These are phyloP conservation scores for Oreochromis aureus DNA, from an alignment of 2,113 vertebrate genomes.

Conservation along the genomic window DNA sequence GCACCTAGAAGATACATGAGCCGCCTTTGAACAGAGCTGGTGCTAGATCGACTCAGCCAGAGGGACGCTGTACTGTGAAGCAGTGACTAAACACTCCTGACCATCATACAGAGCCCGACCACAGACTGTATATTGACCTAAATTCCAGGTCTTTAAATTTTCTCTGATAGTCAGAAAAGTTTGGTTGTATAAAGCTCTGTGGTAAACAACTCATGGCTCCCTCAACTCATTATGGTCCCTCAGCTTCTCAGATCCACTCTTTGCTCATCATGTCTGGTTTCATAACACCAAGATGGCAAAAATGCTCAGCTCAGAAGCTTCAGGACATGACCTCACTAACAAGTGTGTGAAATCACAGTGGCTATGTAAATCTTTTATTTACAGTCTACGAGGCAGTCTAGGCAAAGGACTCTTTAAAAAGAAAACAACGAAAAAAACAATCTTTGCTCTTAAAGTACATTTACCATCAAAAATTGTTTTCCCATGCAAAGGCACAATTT, in stretches of 20 bases:
- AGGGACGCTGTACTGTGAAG: not conserved
- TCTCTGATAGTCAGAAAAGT: not conserved
- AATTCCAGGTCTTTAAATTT: not conserved
- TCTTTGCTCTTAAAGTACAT: not conserved
- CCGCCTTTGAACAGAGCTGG: not conserved
- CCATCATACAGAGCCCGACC: not conserved
- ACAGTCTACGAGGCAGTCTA: not conserved
- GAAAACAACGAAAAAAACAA: not conserved
- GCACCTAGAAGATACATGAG: not conserved
- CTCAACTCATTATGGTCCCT: not conserved
- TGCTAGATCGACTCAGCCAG: not conserved
- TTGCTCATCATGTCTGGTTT: not conserved
- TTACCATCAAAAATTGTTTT: not conserved
- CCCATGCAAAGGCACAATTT: not conserved
- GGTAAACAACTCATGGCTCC: not conserved
- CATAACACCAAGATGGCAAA: not conserved
- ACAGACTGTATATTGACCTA: rapidly evolving
- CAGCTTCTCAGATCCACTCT: not conserved
- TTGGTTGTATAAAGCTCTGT: not conserved
- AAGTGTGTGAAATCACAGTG: not conserved
- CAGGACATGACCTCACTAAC: not conserved
- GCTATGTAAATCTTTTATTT: not conserved
- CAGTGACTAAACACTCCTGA: not conserved
- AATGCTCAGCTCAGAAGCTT: not conserved
- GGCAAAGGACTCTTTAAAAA: not conserved